Evolutionary conservation across 2,888 invertebrate genomes (phyloP).

Genomic region (Anagyrus pseudococci): DNA sequence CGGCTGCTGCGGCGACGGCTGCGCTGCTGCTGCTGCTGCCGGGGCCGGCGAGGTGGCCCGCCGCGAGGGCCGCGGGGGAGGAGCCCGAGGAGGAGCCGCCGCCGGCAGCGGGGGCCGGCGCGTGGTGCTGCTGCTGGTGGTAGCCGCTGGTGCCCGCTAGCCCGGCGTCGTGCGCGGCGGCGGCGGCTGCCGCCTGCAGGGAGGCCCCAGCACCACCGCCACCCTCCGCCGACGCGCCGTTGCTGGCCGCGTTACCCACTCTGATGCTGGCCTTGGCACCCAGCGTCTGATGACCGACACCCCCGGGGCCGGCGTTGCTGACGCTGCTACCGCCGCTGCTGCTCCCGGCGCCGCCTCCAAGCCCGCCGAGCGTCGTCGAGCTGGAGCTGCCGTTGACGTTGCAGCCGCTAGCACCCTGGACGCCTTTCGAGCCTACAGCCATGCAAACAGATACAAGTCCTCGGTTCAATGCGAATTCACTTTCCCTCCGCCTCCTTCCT

Average conservation of each 20-base stretch:
- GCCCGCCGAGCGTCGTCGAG: conserved; percentile 1
- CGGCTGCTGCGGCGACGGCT: conserved; percentile 26
- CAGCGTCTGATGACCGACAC: conserved; percentile 56
- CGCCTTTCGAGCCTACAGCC: conserved; percentile 32
- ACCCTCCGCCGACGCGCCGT: conserved; percentile 58
- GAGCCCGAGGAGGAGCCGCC: conserved; percentile 47
- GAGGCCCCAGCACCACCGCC: conserved; percentile 56
- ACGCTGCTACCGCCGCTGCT: conserved; percentile 45
- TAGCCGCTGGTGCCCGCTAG: background rate
- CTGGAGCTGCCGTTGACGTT: conserved; percentile 14
- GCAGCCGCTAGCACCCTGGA: conserved; percentile 32
- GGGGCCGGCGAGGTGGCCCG: conserved; percentile 7
- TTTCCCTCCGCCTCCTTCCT: too few species aligned
- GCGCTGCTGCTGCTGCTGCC: conserved; percentile 37
- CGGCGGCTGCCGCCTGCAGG: conserved; percentile 53
- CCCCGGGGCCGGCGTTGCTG: conserved; percentile 45
- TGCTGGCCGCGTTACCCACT: conserved; percentile 62
- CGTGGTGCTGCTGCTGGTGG: conserved; percentile 28
- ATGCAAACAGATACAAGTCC: too few species aligned
- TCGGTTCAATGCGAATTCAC: too few species aligned
- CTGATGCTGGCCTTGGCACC: conserved; percentile 61
- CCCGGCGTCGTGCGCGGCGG: conserved; percentile 51
- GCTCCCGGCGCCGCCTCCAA: conserved; percentile 1
- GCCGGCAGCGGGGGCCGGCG: conserved; percentile 52
- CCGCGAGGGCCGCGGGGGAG: conserved; percentile 45